Base-by-base conservation (phyloP, 1,140 invertebrate species). In the Caenorhabditis latens region DNA sequence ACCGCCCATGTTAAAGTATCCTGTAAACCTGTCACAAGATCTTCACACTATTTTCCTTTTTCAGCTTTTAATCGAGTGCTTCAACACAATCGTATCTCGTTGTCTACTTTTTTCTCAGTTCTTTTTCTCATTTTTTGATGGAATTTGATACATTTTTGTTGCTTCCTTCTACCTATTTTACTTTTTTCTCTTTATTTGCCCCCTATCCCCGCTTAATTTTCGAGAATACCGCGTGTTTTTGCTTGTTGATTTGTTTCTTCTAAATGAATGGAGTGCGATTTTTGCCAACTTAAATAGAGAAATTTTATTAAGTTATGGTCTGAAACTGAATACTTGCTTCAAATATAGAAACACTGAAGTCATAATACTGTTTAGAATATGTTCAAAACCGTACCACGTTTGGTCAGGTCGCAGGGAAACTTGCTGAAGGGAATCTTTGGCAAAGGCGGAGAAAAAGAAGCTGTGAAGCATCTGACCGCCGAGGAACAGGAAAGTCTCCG, bases 1-100 rank as follows among this genome's bases (percentile, higher is more conserved):
- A 93, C 82, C 95, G 96, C 42, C 91, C 92, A 42, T 93, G 92
- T 82, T 92, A 91, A 91, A 42, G 16, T 24, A 85, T 61, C 21
- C 19, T 13, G 21, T 7, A 7, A 24, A 4, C 46, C 79, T 57
- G 48, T 57, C 43, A 58, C 8, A 42, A 79, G 71, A 79, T 79
- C 83, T 63, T 63, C 58, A 50, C 14, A 16, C 32, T 50, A n/a
- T 65, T 67, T 65, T 50, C 43, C 6, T 50, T 24, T 84, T 50
- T 65, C 40, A 61, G 84, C 58, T 61, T 50, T 84, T 65, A 40
- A 48, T 67, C 46, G 21, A 84, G 61, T 63, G 84, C 57, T 84
- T 67, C 61, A 50, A 84, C 57, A 63, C 84, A 67, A 61, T 42
- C 84, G 46, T 65, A 53, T 84, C 46, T 67, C 57, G 57, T 48